Conservation (phyloP, 2,888 invertebrate genomes). For the Acrocyrtus sp. region DNA sequence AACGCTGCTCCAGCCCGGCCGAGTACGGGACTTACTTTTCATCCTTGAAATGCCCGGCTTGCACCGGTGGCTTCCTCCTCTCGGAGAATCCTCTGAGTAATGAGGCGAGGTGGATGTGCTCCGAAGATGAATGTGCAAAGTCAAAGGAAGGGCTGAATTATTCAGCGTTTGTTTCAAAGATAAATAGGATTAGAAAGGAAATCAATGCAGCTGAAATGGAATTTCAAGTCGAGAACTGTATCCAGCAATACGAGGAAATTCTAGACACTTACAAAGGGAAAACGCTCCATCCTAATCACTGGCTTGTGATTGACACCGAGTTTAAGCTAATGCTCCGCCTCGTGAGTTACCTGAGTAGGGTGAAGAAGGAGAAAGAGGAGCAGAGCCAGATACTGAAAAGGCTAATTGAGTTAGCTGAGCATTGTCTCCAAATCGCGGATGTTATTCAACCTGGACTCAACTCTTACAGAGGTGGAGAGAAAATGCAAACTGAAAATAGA, state of each 20-base stretch:
- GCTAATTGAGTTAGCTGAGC: conserved; percentile 54
- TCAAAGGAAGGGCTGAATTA: conserved; percentile 13
- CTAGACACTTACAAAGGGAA: conserved; percentile 50
- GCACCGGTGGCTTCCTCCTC: conserved; percentile 59
- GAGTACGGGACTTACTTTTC: conserved; percentile 64
- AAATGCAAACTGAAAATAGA: neutral
- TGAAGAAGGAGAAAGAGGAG: conserved; percentile 45
- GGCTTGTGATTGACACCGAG: conserved; percentile 59
- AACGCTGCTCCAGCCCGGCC: conserved; percentile 63
- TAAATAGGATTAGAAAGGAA: conserved; percentile 48
- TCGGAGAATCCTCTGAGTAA: conserved; percentile 54
- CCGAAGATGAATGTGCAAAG: conserved; percentile 1
- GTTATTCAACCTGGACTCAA: conserved; percentile 58
- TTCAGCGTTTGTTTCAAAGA: conserved; percentile 27
- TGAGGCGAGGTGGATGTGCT: conserved; percentile 32
- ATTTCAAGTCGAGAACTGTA: conserved; percentile 27
- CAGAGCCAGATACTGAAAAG: conserved; percentile 38
- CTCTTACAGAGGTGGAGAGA: conserved; percentile 54
- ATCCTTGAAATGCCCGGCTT: conserved; percentile 62
- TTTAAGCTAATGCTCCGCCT: conserved; percentile 55
- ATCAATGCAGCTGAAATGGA: conserved; percentile 47
- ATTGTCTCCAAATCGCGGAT: conserved; percentile 57
- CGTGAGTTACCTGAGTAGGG: conserved; percentile 47
- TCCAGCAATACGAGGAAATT: conserved; percentile 50
- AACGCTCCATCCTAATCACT: conserved; percentile 56